Evolutionary conservation across 2,797 vertebrate genomes (phyloP).

Genomic region (Esox masquinongy): DNA sequence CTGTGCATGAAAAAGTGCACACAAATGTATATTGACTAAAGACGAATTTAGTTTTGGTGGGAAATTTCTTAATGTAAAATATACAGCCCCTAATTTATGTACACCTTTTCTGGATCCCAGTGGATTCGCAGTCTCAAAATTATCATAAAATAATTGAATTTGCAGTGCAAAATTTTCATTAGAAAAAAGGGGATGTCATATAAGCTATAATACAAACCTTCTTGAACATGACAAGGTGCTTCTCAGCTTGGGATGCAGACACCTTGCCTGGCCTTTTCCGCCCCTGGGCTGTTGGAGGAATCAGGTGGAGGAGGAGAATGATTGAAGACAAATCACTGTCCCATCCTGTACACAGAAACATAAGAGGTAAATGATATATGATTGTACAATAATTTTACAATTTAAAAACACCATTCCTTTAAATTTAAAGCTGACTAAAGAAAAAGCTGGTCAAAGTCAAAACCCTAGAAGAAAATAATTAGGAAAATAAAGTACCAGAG

Average conservation of each 20-base stretch:
- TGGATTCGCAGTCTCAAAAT: slow-evolving; percentile 24
- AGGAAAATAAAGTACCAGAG: no score
- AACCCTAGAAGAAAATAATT: no score
- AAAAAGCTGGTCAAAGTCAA: no score
- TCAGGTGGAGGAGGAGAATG: background rate
- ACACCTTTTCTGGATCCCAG: slow-evolving; percentile 15
- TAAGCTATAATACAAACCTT: slow-evolving; percentile 21
- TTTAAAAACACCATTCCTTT: no score
- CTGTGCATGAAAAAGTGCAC: no score
- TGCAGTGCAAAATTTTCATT: slow-evolving; percentile 18
- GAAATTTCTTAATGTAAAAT: slow-evolving; percentile 11
- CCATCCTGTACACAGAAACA: background rate
- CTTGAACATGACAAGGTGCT: slow-evolving; percentile 14
- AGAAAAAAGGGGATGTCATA: slow-evolving; percentile 22
- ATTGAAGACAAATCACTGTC: background rate
- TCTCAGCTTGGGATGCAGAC: slow-evolving; percentile 18
- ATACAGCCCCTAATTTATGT: slow-evolving; percentile 18
- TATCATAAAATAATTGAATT: slow-evolving; percentile 27
- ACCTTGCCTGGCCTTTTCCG: slow-evolving; percentile 16
- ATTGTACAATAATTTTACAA: no score
- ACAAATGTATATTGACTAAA: slow-evolving; percentile 19
- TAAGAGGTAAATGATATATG: background rate
- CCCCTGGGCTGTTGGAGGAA: background rate
- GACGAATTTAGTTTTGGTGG: slow-evolving; percentile 2
- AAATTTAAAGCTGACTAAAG: no score